phyloP scores from a whole-genome alignment of 2,797 vertebrate species.

The Cuculus canorus region DNA sequence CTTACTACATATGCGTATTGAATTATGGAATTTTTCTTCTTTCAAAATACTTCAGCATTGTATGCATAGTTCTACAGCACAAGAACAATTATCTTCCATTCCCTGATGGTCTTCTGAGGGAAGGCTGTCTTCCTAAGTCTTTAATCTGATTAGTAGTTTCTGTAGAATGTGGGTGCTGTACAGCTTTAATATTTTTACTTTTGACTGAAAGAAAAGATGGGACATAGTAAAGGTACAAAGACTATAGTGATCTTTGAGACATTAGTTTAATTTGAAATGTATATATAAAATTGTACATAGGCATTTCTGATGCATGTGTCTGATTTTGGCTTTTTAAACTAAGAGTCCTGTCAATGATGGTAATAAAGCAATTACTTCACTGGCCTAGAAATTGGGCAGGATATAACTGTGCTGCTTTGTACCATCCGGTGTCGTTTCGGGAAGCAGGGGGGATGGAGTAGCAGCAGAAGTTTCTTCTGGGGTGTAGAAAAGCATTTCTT shows the following conservation, averaged over 20 bases:
- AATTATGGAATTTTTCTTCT: not conserved
- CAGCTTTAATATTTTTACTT: slow-evolving; percentile 8
- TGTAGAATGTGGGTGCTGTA: not conserved
- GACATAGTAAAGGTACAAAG: not conserved
- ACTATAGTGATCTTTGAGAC: not conserved
- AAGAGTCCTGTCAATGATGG: not conserved
- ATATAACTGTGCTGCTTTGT: not conserved
- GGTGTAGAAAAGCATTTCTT: not conserved
- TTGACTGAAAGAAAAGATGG: not conserved
- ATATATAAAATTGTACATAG: no score
- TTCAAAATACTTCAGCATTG: not conserved
- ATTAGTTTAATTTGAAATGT: not conserved
- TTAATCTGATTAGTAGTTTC: slow-evolving; percentile 50
- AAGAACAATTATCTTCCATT: not conserved
- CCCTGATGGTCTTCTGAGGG: not conserved
- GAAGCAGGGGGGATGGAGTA: no score
- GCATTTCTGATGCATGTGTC: not conserved
- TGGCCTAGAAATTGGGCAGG: not conserved
- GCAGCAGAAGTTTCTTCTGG: not conserved
- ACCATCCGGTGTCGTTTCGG: not conserved
- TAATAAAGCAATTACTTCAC: not conserved
- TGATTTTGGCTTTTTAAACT: not conserved
- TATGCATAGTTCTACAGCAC: not conserved
- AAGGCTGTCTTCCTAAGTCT: slow-evolving; percentile 14
- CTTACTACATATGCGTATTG: not conserved